Base-by-base conservation (phyloP, 2,113 vertebrate genomes). In the Burhinus bistriatus region DNA sequence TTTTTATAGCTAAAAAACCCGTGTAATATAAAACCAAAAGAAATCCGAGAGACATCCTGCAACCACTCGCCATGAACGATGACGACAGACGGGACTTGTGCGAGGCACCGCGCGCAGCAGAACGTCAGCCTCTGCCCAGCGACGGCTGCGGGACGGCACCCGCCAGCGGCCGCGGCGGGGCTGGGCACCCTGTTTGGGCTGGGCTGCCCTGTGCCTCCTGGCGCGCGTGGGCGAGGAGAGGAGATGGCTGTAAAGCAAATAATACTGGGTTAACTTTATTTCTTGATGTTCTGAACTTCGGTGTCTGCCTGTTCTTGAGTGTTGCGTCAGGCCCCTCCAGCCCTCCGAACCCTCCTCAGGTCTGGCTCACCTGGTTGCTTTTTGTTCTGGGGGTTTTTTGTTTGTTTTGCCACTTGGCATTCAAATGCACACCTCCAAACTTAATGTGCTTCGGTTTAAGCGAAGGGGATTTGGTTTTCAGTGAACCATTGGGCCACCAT, bases 171-270 rank as follows among this genome's bases (percentile, higher is more conserved):
- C 3, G 6, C 7, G 13, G 32, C 9, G 52, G 59, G 15, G 12
- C 34, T 55, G 34, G 55, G 51, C n/a, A 6, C n/a, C 47, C 4
- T 2, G 1, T 8, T 12, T 42, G 51, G 68, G 54, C 44, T 15
- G 40, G 66, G 38, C 30, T 47, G 58, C 26, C 16, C 29, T 29
- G 18, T 13, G 13, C 12, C 70, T 36, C 58, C 59, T 27, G 47
- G 62, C 21, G 0, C 11, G 8, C 1, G 1, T 2, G 73, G 18
- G 7, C 3, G 2, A 4, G 14, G 4, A 7, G 32, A 17, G 22
- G 44, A n/a, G 65, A 5, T 2, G 25, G 36, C 62, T n/a, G 21
- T 9, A 5, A 12, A 62, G 88, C 72, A 55, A 47, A 22, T 16
- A 20, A 26, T 19, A 25, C 51, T 25, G 64, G 10, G 21, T 9